These are phyloP conservation scores for Dipus sagitta DNA, from an alignment of 2,797 vertebrate species.

Conservation along the genomic window DNA sequence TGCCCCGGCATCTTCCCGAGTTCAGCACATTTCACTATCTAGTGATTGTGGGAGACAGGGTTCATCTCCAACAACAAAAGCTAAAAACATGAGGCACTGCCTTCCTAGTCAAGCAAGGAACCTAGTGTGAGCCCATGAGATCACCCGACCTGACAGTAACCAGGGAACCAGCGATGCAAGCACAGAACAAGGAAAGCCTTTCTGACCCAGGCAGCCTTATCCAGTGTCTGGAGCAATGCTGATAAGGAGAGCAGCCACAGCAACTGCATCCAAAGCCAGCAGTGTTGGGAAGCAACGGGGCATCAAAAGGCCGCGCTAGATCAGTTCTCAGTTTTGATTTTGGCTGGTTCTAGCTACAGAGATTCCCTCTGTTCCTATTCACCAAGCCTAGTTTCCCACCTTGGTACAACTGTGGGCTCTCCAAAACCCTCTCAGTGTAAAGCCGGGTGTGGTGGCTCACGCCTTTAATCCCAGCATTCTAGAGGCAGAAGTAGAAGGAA, in stretches of 20 bases:
- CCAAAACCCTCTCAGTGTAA: neutral
- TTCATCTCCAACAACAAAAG: neutral
- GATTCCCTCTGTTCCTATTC: neutral
- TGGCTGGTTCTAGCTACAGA: neutral
- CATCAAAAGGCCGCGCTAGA: neutral
- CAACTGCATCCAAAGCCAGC: neutral
- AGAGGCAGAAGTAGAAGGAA: too few relatives aligned
- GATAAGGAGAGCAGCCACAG: neutral
- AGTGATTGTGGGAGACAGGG: neutral
- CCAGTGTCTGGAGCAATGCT: neutral
- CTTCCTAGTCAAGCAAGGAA: neutral
- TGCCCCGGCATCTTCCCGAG: neutral
- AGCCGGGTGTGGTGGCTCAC: too few relatives aligned
- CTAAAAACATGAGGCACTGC: constrained; percentile 10
- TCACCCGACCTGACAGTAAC: neutral
- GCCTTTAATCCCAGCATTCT: too few relatives aligned
- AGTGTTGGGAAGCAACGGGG: rapidly evolving
- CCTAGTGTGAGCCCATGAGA: neutral
- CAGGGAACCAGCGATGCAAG: neutral
- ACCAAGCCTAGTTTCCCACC: neutral
- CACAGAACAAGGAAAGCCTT: neutral
- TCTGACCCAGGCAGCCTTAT: neutral
- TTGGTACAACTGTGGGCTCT: neutral
- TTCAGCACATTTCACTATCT: neutral
- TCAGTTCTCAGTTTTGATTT: neutral